Percentiles rank a stretch among this genome's conserved stretches.
phyloP scores from a whole-genome alignment of 2,888 invertebrate species.

The Callyntrura guangdongensis region DNA sequence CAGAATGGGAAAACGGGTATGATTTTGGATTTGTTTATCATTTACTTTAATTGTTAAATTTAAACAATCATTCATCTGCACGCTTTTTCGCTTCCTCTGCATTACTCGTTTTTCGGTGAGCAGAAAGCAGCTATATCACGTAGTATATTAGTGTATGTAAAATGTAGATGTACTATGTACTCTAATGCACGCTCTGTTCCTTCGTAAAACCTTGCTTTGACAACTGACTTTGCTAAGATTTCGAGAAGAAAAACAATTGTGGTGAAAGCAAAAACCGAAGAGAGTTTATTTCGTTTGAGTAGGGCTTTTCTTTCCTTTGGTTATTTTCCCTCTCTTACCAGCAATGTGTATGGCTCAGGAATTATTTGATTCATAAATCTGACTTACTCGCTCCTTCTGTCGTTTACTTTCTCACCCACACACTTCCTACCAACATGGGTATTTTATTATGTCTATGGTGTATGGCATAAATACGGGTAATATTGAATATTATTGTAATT shows the following conservation, averaged over 20 bases:
- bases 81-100: conserved; percentile 6
- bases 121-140: not conserved
- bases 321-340: not conserved
- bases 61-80: conserved; percentile 1
- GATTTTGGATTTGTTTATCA: conserved; percentile 10
- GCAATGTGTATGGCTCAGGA: not conserved
- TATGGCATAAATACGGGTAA: conserved; percentile 36
- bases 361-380: conserved; percentile 75
- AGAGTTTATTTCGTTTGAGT: not conserved
- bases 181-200: not conserved
- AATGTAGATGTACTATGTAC: no score
- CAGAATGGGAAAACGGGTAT: no score
- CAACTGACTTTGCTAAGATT: not conserved
- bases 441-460: not conserved
- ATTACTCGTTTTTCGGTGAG: not conserved
- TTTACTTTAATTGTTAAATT: conserved; percentile 33
- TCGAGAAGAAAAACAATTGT: conserved; percentile 13
- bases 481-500: conserved; percentile 54
- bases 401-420: conserved; percentile 13
- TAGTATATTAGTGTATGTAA: not conserved
- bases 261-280: not conserved
- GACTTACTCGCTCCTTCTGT: conserved; percentile 55
- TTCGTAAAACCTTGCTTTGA: not conserved
- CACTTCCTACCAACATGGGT: not conserved
- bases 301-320: no score